These are phyloP conservation scores for Arrhamphus sclerolepis DNA, from an alignment of 2,797 vertebrate genomes.

Conservation along the genomic window DNA sequence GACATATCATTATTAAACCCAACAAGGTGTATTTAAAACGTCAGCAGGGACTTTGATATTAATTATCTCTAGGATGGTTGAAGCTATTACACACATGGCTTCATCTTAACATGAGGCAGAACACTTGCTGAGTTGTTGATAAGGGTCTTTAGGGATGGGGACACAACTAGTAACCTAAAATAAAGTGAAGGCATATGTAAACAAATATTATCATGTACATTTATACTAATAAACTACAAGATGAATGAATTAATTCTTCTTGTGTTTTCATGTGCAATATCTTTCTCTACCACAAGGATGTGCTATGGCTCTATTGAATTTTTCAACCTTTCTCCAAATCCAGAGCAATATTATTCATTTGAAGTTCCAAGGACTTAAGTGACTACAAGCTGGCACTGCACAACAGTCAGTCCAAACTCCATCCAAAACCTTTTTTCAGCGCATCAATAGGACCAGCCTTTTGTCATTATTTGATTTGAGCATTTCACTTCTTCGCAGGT, in stretches of 20 bases:
- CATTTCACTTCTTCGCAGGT: constrained; percentile 28
- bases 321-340: constrained; percentile 12
- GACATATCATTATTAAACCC: constrained; percentile 74
- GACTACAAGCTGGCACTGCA: constrained; percentile 61
- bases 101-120: constrained; percentile 53
- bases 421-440: constrained; percentile 32
- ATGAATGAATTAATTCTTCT: no score
- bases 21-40: constrained; percentile 71
- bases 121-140: constrained; percentile 57
- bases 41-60: constrained; percentile 69
- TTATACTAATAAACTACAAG: constrained; percentile 5
- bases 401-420: constrained; percentile 36
- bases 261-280: constrained; percentile 18
- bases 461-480: constrained; percentile 32
- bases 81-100: constrained; percentile 54
- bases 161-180: constrained; percentile 5
- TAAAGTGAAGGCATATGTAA: background rate
- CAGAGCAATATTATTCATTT: constrained; percentile 72
- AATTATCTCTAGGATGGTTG: constrained; percentile 64
- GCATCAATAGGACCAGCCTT: constrained; percentile 29
- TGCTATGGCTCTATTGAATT: constrained; percentile 70
- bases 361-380: constrained; percentile 65
- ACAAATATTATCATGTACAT: no score
- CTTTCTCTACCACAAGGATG: constrained; percentile 57
- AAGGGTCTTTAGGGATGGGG: background rate